phyloP scores from a whole-genome alignment of 2,113 vertebrate genomes.

The Dromiciops gliroides region DNA sequence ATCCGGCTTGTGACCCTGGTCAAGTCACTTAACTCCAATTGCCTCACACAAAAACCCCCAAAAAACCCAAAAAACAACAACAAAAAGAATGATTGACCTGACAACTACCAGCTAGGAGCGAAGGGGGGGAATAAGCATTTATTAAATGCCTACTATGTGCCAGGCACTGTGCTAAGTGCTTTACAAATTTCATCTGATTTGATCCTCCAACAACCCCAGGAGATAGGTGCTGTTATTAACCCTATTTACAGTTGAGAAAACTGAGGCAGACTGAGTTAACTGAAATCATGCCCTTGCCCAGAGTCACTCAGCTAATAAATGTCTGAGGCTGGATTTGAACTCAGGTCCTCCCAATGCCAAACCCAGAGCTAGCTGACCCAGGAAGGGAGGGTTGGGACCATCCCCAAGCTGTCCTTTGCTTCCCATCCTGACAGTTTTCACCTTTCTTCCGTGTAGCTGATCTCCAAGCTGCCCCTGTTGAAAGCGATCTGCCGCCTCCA shows the following conservation, averaged over 20 bases:
- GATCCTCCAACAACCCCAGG: too few relatives aligned
- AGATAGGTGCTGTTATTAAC: background rate
- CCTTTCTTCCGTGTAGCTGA: conserved; percentile 83
- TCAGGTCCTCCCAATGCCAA: background rate
- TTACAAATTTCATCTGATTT: background rate
- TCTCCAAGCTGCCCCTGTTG: conserved; percentile 91
- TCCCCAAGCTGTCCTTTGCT: background rate
- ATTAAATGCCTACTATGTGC: background rate
- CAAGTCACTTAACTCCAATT: too few relatives aligned
- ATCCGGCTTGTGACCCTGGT: too few relatives aligned
- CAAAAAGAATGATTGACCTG: background rate
- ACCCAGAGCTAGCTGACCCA: background rate
- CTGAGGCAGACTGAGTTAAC: background rate
- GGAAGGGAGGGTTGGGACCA: background rate
- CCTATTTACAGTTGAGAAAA: background rate
- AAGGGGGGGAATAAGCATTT: background rate
- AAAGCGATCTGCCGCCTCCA: conserved; percentile 94
- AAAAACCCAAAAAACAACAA: too few relatives aligned
- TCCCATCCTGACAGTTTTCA: background rate
- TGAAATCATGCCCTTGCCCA: background rate
- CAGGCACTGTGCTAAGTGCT: background rate
- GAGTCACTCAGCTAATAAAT: background rate
- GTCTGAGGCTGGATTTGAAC: background rate
- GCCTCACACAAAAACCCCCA: too few relatives aligned
- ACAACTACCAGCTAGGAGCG: background rate